Evolutionary conservation across 2,797 vertebrate species (phyloP).

Genomic region (Picus viridis): DNA sequence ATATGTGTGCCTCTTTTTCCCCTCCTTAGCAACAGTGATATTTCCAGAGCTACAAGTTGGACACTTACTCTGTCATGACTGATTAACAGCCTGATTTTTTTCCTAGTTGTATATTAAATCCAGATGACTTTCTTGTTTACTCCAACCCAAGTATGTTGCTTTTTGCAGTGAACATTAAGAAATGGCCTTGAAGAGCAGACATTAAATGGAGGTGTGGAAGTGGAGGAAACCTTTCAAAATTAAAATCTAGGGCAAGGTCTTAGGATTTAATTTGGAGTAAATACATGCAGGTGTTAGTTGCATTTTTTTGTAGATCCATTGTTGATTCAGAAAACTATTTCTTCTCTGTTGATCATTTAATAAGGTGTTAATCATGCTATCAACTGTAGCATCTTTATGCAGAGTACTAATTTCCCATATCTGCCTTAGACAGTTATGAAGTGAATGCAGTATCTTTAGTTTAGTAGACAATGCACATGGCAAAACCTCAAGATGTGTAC

Average conservation of each 20-base stretch:
- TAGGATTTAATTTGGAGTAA: not conserved
- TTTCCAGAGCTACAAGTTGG: slow-evolving; percentile 2
- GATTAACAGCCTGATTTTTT: not conserved
- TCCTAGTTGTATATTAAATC: not conserved
- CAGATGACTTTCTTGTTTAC: slow-evolving; percentile 43
- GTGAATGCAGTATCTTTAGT: too few relatives aligned
- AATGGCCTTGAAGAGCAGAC: not conserved
- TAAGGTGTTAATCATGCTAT: not conserved
- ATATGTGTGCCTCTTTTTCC: not conserved
- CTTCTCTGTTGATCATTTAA: not conserved
- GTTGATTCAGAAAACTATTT: not conserved
- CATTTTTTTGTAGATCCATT: not conserved
- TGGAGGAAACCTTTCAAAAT: not conserved
- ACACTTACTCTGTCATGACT: not conserved
- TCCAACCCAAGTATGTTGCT: not conserved
- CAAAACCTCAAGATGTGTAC: too few relatives aligned
- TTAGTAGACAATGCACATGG: too few relatives aligned
- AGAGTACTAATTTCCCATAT: too few relatives aligned
- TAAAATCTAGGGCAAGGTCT: not conserved
- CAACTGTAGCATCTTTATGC: too few relatives aligned
- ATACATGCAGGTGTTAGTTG: not conserved
- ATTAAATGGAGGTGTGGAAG: not conserved
- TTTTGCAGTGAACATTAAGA: not conserved
- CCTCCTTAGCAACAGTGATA: not conserved
- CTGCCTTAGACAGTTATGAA: too few relatives aligned